These are phyloP conservation scores for Xerus rutilus DNA, from an alignment of 2,797 vertebrate genomes.

Conservation along the genomic window DNA sequence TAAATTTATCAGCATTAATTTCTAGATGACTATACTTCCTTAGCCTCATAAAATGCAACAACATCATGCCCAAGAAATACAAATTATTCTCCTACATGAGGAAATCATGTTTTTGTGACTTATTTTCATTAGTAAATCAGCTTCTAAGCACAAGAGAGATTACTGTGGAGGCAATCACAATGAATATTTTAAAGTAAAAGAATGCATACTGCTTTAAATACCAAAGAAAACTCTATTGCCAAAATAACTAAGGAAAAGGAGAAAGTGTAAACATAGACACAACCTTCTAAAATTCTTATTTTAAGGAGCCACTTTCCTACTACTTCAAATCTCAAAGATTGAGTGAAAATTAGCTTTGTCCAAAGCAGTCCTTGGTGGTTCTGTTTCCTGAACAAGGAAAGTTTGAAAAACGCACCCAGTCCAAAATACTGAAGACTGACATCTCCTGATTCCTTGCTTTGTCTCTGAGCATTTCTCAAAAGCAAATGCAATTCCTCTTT, in stretches of 20 bases:
- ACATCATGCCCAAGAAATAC: slow-evolving; percentile 12
- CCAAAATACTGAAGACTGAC: neutral
- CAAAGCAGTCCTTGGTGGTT: neutral
- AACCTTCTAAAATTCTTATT: neutral
- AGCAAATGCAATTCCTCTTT: neutral
- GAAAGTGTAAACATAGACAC: neutral
- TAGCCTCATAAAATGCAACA: slow-evolving; percentile 33
- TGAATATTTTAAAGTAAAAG: slow-evolving; percentile 39
- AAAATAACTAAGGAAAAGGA: neutral
- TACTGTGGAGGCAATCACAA: neutral
- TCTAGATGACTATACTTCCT: slow-evolving; percentile 9
- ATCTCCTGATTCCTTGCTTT: neutral
- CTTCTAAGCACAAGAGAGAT: neutral
- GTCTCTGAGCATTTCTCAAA: neutral
- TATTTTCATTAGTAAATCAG: slow-evolving; percentile 67
- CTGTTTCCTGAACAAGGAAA: neutral
- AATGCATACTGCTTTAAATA: neutral
- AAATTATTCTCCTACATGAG: slow-evolving; percentile 29
- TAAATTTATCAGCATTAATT: slow-evolving; percentile 58
- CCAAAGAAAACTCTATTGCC: slow-evolving; percentile 2
- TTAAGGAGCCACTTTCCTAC: neutral
- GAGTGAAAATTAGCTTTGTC: neutral
- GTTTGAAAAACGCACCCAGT: neutral
- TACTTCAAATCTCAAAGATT: neutral
- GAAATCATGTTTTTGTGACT: neutral